A percentile compares a stretch with the other conserved stretches of the same genome.
Conservation (phyloP, 2,888 invertebrate genomes). For the Molorchus minor region DNA sequence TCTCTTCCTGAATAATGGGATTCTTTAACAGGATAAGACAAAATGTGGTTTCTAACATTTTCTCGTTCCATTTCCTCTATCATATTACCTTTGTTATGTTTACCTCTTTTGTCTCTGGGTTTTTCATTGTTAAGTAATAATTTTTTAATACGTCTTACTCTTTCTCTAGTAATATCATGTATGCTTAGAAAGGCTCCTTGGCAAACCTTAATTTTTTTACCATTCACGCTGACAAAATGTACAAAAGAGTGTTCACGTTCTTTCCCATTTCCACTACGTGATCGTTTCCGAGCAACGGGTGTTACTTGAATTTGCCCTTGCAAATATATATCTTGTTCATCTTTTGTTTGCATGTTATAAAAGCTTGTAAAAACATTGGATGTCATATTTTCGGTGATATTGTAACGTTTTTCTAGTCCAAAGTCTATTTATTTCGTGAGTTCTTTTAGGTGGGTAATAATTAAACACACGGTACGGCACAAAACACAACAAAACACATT, state of each 20-base stretch:
- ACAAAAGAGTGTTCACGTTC: not conserved
- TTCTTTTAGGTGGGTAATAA: too few relatives aligned
- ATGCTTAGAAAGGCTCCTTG: not conserved
- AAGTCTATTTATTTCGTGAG: too few relatives aligned
- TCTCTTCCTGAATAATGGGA: not conserved
- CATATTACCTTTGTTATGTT: not conserved
- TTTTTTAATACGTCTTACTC: not conserved
- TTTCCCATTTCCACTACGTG: not conserved
- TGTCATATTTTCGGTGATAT: too few relatives aligned
- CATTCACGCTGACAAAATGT: not conserved
- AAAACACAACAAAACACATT: too few relatives aligned
- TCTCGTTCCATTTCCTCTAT: not conserved
- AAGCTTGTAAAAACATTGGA: not conserved
- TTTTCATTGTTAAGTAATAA: not conserved
- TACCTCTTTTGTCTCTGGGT: not conserved
- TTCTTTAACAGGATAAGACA: not conserved
- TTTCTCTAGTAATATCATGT: not conserved
- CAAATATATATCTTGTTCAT: not conserved
- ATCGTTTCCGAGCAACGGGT: not conserved
- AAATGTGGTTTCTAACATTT: not conserved
- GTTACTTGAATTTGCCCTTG: not conserved
- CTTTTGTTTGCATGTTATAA: not conserved
- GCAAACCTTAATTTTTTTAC: not conserved
- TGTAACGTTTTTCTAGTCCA: too few relatives aligned
- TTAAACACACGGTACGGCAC: too few relatives aligned